phyloP scores from a whole-genome alignment of 2,113 vertebrate genomes.

The Empidonax alnorum region DNA sequence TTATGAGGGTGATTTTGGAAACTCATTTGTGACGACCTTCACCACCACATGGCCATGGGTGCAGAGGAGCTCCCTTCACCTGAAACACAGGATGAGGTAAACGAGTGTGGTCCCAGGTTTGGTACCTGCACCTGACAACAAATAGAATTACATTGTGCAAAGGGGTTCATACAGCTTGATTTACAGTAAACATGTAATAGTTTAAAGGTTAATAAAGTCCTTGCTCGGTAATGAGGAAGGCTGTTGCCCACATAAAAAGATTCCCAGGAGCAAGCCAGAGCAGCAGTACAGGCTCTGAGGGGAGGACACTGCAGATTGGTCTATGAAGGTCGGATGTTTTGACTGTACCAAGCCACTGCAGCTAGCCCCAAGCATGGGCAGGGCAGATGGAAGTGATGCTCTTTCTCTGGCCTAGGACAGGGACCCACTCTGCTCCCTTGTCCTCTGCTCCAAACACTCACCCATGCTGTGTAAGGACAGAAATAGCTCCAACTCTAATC shows the following conservation, averaged over 20 bases:
- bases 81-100: rapidly evolving
- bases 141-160: no score
- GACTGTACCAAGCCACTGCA: background rate
- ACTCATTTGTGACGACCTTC: background rate
- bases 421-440: background rate
- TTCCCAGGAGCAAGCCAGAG: background rate
- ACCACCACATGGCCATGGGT: rapidly evolving
- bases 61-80: background rate
- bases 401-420: background rate
- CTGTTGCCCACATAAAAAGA: background rate
- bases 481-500: background rate
- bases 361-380: rapidly evolving
- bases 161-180: background rate
- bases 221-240: background rate
- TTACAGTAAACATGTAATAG: background rate
- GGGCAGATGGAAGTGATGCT: rapidly evolving
- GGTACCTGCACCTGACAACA: background rate
- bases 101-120: rapidly evolving
- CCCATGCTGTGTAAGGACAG: rapidly evolving
- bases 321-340: rapidly evolving
- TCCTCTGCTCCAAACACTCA: background rate
- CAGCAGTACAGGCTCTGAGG: background rate
- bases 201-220: background rate
- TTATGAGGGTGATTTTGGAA: background rate
- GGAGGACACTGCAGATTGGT: rapidly evolving